Evolutionary conservation across 2,113 vertebrate species (phyloP).

Genomic region (Marmota monax): DNA sequence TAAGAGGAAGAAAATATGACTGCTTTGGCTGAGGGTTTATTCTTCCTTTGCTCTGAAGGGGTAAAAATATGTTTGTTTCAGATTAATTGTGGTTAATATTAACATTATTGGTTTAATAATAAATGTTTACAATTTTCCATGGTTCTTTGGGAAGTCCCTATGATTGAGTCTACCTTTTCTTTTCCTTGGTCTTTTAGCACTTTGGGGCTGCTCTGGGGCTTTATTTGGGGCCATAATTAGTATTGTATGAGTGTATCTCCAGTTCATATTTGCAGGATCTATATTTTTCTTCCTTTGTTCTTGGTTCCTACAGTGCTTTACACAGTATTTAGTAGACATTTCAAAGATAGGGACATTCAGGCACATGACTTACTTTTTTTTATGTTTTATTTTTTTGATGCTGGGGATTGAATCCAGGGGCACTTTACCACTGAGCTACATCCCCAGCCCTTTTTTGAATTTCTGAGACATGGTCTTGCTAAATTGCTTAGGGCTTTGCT

Average conservation of each 20-base stretch:
- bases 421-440: no score
- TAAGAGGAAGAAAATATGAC: constrained; percentile 24
- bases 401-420: no score
- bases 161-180: neutral
- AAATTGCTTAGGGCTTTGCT: no score
- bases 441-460: no score
- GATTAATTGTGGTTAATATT: neutral
- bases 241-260: neutral
- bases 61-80: neutral
- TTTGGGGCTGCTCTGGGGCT: neutral
- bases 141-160: neutral
- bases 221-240: neutral
- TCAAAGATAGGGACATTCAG: neutral
- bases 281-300: neutral
- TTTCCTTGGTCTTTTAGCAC: neutral
- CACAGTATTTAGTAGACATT: neutral
- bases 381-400: no score
- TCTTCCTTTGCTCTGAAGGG: neutral
- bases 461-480: no score
- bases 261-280: neutral
- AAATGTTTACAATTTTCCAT: neutral
- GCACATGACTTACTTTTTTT: no score
- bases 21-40: neutral
- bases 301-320: neutral
- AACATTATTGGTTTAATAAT: neutral